Base-by-base conservation (phyloP, 2,888 invertebrate genomes). In the Agrilus mali region DNA sequence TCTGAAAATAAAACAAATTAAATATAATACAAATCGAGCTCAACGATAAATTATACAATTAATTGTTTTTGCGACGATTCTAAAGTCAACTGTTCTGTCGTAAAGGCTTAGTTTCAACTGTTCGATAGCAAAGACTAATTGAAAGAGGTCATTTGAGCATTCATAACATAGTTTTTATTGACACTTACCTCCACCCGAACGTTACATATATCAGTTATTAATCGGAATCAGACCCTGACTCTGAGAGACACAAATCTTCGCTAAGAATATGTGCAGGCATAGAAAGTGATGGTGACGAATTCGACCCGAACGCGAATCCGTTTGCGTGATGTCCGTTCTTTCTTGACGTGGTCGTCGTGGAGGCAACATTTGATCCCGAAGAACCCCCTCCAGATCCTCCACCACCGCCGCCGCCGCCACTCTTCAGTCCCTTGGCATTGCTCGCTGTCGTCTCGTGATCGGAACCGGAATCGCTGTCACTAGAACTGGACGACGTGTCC, bases 161-260 rank as follows among this genome's bases (percentile, higher is more conserved):
- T 20, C 20, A 7, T 20, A 20, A 20, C 4, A 7, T 6, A 20
- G 5, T 6, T 20, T 20, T 20, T 20, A 22, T 7, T 22, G 22
- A 8, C 27, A 27, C 27, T 27, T 27, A 27, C 27, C 27, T 27
- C 27, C 27, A 10, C 27, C 27, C 10, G 10, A 27, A 27, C 27
- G 35, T 35, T 15, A 35, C 12, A 35, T 10, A 35, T 13, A 7
- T n/a, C 4, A 15, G 7, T 3, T 2, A 17, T 27, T 16, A 32
- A 33, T 81, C 78, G 46, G 76, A 78, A 65, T 87, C 87, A 57
- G 86, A 85, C 60, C 85, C 87, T 33, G 86, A 84, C 70, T 86
- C 86, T 40, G 88, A 89, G 58, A 90, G 74, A 71, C 86, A 84
- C 58, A 90, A 75, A 68, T 90, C 89, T 60, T 86, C 86, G 60